Conservation (phyloP, 2,113 vertebrate species). For the Xenopus borealis region DNA sequence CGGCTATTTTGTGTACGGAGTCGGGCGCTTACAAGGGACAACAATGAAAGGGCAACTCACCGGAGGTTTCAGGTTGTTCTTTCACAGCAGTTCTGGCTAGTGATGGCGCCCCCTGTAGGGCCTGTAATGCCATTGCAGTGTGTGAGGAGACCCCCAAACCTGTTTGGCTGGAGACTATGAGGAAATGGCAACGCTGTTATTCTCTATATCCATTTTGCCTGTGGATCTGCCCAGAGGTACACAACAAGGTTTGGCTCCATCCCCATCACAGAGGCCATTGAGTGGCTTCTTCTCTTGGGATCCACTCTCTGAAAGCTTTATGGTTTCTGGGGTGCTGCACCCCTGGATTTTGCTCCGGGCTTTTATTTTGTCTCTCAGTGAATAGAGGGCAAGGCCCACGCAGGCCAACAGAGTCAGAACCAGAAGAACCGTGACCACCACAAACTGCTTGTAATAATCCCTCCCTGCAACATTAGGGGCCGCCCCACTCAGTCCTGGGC, state of each 20-base stretch:
- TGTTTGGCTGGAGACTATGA: background rate
- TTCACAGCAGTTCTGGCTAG: no score
- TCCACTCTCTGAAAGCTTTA: background rate
- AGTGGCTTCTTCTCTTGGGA: conserved; percentile 58
- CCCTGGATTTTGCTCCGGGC: conserved; percentile 65
- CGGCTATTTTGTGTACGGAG: no score
- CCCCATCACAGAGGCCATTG: conserved; percentile 45
- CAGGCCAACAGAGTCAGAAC: conserved; percentile 37
- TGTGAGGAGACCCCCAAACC: no score
- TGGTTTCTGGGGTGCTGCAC: conserved; percentile 41
- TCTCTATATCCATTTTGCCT: conserved; percentile 34
- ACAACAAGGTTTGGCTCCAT: conserved; percentile 45
- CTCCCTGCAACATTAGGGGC: rapidly evolving
- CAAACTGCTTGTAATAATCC: conserved; percentile 64
- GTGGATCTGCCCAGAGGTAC: conserved; percentile 37
- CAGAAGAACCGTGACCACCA: conserved; percentile 60
- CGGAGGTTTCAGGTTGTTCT: no score
- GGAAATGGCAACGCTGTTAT: conserved; percentile 26
- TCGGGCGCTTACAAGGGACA: no score
- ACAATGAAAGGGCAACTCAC: no score
- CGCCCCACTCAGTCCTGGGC: background rate
- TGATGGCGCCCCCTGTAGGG: no score
- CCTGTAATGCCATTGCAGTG: no score
- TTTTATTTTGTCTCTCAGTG: conserved; percentile 50
- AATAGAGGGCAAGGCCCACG: conserved; percentile 42